Conservation (phyloP, 2,113 vertebrate genomes). For the Myiagra hebetior region DNA sequence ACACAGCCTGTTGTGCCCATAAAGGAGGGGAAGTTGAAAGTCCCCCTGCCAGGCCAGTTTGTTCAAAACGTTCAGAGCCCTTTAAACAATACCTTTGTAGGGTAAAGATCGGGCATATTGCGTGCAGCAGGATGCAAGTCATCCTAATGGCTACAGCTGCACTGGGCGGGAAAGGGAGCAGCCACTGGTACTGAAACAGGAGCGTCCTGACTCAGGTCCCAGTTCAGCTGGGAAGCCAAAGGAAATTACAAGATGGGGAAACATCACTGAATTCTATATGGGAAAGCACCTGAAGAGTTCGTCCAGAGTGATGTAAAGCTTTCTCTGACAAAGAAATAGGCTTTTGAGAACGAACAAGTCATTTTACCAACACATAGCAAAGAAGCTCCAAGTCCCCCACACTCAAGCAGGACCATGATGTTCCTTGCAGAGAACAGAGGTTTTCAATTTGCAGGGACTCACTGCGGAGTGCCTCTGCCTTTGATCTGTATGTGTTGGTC, state of each 20-base stretch:
- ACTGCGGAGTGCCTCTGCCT: neutral
- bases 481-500: neutral
- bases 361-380: neutral
- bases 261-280: neutral
- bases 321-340: neutral
- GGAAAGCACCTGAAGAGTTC: neutral
- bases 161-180: slow-evolving; percentile 42
- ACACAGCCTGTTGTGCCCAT: slow-evolving; percentile 74
- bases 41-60: slow-evolving; percentile 75
- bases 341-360: neutral
- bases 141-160: slow-evolving; percentile 34
- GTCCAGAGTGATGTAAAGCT: neutral
- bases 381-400: neutral
- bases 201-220: accelerated
- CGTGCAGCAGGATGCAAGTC: slow-evolving; percentile 65
- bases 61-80: slow-evolving; percentile 65
- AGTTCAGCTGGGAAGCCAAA: neutral
- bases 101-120: slow-evolving; percentile 58
- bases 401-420: accelerated
- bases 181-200: neutral
- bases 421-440: neutral
- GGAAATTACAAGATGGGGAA: neutral
- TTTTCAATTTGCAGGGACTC: neutral
- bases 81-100: slow-evolving; percentile 70
- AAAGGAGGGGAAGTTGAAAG: slow-evolving; percentile 60